phyloP scores from a whole-genome alignment of 2,113 vertebrate genomes.

The Mesoclemmys tuberculata region DNA sequence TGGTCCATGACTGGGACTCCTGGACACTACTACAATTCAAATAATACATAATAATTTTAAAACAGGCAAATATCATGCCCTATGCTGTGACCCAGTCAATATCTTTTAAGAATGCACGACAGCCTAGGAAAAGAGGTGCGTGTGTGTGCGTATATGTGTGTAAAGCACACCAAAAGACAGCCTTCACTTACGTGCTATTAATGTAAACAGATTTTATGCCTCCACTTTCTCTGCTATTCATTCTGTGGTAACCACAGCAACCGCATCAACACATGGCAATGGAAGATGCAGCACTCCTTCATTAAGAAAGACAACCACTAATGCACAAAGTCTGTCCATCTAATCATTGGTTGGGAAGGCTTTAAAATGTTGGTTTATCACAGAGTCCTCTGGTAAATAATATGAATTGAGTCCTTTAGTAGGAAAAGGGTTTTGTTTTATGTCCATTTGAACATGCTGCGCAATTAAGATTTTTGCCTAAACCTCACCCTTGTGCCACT shows the following conservation, averaged over 20 bases:
- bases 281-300: conserved; percentile 37
- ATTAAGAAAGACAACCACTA: conserved; percentile 26
- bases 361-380: not conserved
- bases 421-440: not conserved
- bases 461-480: not conserved
- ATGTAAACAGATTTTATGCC: conserved; percentile 16
- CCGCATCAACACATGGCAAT: conserved; percentile 12
- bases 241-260: conserved; percentile 64
- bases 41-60: not conserved
- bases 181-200: conserved; percentile 12
- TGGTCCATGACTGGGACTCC: not conserved
- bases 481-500: not conserved
- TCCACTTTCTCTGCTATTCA: not conserved
- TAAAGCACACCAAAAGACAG: not conserved
- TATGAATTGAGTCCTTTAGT: not conserved
- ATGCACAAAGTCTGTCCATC: conserved; percentile 5
- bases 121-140: not conserved
- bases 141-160: not conserved
- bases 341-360: not conserved
- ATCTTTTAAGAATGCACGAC: not conserved
- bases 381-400: not conserved
- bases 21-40: not conserved
- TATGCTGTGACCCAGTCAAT: not conserved
- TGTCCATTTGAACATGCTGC: not conserved
- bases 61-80: not conserved